Percentiles rank a stretch among this genome's conserved stretches.
These are phyloP conservation scores for Podarcis muralis DNA, from an alignment of 2,113 vertebrate genomes.

Conservation along the genomic window DNA sequence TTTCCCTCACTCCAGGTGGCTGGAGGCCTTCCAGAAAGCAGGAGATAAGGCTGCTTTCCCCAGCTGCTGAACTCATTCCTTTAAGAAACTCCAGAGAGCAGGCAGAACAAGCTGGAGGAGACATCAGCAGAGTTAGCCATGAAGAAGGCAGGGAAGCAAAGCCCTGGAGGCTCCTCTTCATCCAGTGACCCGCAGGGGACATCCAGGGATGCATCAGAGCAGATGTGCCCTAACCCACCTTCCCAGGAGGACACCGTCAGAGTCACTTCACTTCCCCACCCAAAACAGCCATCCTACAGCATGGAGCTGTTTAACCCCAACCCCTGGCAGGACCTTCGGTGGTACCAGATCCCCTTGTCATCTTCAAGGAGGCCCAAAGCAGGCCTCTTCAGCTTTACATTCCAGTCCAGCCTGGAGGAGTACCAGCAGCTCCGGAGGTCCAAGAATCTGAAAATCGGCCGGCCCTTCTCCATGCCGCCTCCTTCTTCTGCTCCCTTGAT, in stretches of 20 bases:
- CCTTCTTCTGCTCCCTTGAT: neutral
- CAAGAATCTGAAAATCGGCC: conserved; percentile 17
- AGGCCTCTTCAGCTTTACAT: conserved; percentile 21
- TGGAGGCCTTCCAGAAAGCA: neutral
- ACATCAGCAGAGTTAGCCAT: neutral
- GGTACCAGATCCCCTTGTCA: conserved; percentile 28
- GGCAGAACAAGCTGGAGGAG: neutral
- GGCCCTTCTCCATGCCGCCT: conserved; percentile 1
- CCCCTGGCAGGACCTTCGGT: neutral
- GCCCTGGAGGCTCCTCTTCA: neutral
- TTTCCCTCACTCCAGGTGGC: neutral
- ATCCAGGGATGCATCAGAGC: neutral
- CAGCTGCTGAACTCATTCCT: neutral
- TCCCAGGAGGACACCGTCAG: neutral
- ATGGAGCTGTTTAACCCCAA: neutral
- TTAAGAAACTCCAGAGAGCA: neutral
- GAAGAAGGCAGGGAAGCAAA: neutral
- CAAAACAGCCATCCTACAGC: neutral
- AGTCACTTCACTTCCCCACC: neutral
- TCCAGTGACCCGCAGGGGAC: neutral
- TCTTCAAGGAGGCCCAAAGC: conserved; percentile 23
- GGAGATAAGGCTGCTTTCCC: neutral
- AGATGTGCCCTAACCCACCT: neutral
- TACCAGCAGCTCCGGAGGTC: conserved; percentile 29
- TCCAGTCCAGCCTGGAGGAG: conserved; percentile 24